Evolutionary conservation across 2,888 invertebrate genomes (phyloP).

Genomic region (Sceliomorpha sp.): DNA sequence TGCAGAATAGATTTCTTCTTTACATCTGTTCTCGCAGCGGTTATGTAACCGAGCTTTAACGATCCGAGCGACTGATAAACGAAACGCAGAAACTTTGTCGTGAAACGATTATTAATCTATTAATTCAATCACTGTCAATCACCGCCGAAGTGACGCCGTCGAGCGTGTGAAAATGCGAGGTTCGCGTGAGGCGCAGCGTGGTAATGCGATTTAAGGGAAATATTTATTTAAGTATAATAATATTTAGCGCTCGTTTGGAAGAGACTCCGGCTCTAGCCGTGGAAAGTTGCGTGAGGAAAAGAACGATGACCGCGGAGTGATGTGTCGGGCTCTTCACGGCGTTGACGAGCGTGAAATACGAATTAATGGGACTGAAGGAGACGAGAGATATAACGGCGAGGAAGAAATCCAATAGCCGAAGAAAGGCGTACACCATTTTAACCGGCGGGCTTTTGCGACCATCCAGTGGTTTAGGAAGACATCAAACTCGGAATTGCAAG

Average conservation of each 20-base stretch:
- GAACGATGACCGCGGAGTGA: constrained; percentile 49
- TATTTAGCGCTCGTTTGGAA: constrained; percentile 51
- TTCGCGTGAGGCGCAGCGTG: constrained; percentile 34
- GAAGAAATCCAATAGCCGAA: constrained; percentile 35
- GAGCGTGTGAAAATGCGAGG: constrained; percentile 46
- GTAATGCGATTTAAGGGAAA: constrained; percentile 51
- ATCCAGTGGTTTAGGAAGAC: constrained; percentile 28
- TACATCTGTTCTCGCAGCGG: too few species aligned
- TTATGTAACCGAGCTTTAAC: too few species aligned
- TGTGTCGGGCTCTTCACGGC: constrained; percentile 44
- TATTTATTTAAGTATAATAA: constrained; percentile 56
- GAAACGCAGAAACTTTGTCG: too few species aligned
- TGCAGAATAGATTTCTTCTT: too few species aligned
- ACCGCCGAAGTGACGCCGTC: constrained; percentile 13
- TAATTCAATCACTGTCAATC: too few species aligned
- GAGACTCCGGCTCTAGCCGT: constrained; percentile 48
- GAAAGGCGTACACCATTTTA: constrained; percentile 45
- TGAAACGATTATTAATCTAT: too few species aligned
- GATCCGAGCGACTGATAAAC: too few species aligned
- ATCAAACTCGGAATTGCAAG: constrained; percentile 27
- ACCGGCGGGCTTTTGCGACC: constrained; percentile 43
- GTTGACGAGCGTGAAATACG: constrained; percentile 66
- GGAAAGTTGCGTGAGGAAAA: constrained; percentile 23
- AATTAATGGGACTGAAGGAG: constrained; percentile 61
- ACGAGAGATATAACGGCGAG: constrained; percentile 38